Evolutionary conservation across 2,113 vertebrate genomes (phyloP).

Genomic region (Aspidoscelis tigris): DNA sequence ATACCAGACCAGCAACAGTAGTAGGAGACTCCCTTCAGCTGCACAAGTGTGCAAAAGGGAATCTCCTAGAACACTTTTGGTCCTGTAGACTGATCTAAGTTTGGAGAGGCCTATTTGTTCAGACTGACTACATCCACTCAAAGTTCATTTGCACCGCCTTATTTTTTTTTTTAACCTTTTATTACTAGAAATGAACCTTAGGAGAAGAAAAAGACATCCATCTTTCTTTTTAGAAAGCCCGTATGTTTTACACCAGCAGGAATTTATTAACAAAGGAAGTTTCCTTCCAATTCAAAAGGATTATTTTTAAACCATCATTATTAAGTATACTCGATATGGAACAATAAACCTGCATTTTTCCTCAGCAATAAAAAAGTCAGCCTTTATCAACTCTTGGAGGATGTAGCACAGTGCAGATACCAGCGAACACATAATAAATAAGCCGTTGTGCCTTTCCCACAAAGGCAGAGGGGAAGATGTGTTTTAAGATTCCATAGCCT

Average conservation of each 20-base stretch:
- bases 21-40: no score
- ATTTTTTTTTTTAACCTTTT: no score
- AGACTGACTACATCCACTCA: no score
- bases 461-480: conserved; percentile 5
- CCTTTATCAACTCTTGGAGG: fast-evolving
- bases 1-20: no score
- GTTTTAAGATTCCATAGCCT: conserved; percentile 53
- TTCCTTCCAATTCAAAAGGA: neutral
- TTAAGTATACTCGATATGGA: neutral
- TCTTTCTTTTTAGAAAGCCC: conserved; percentile 1
- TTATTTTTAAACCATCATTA: fast-evolving
- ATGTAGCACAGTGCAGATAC: conserved; percentile 14
- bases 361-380: fast-evolving
- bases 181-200: neutral
- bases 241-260: neutral
- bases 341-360: neutral
- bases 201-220: neutral
- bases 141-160: no score
- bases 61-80: no score
- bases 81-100: no score
- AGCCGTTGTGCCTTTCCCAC: neutral
- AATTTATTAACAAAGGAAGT: neutral
- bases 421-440: conserved; percentile 26
- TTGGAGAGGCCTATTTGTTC: no score
- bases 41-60: no score